Evolutionary conservation across 2,797 vertebrate species (phyloP), one percentile per base, ranked within the genome.

Genomic region (Tragopan temminckii): DNA sequence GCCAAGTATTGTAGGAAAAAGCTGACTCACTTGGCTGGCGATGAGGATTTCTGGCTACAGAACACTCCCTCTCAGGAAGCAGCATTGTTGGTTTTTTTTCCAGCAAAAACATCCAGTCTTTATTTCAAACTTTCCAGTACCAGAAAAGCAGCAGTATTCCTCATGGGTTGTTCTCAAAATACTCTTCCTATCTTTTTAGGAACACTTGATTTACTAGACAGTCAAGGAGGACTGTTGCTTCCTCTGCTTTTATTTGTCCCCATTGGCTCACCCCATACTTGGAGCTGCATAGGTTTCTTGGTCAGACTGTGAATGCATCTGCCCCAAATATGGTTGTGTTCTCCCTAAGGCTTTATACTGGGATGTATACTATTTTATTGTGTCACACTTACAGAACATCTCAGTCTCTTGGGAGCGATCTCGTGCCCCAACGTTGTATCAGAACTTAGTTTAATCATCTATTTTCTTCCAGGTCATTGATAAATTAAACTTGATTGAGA

Each of bases 401-500:
- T n/a, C 45, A n/a, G 29, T 55, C 31, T 69, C 43, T 62, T 72
- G 36, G 19, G 29, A 36, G 59, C 88, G 63, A n/a, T 66, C 67
- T 88, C 27, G 11, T 5, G 29, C 31, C 17, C 11, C 2, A 29
- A 12, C 36, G 2, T 20, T 59, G 35, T 66, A 27, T 33, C 33
- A 83, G 79, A 46, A 35, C 31, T 89, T 61, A 21, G 23, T 46
- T 2, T 68, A 45, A 14, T 63, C 70, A 33, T 71, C n/a, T 83
- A 0, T 69, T 93, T 88, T 58, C 58, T 84, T 95, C 77, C 61
- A 84, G 80, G 77, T 81, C 94, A 81, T 94, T 93, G 90, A 94
- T 93, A 91, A 95, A 95, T 95, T 57, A 83, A 81, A 57, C 58
- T 88, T 86, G 94, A 64, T 91, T 33, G 69, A 46, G 74, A 45